Evolutionary conservation across 2,797 vertebrate species (phyloP), one percentile per base, ranked within the genome.

Genomic region (Pseudopleuronectes americanus): DNA sequence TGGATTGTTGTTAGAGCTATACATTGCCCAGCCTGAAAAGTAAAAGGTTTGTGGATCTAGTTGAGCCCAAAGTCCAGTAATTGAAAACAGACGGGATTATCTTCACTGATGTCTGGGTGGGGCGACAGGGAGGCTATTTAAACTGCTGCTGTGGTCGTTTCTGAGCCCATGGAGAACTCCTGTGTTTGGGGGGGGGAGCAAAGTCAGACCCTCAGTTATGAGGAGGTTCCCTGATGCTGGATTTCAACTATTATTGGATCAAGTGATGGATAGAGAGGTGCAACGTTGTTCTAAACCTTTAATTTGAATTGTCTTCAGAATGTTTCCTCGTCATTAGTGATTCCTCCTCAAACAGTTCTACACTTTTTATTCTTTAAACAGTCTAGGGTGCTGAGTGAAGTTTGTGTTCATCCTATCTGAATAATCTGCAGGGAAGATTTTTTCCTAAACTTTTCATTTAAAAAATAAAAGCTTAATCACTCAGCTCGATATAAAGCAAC

Each of bases 51-150:
- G 23, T 8, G 16, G 31, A 43, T 54, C 6, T 26, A 31, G 3
- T 23, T 3, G 26, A 64, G 49, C 38, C 16, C 8, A 14, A 38
- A 24, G 21, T 65, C 3, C 17, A 38, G 33, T 24, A 52, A 52
- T 9, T 16, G 48, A 24, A 23, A 36, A 23, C 57, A 58, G 31
- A 57, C 31, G 23, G 6, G 61, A 53, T 64, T 53, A 33, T 54
- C 28, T 19, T 45, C n/a, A 19, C 47, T 45, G 31, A 45, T 47
- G 38, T 65, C 38, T 55, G 21, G 22, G 7, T 28, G 28, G n/a
- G 10, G 57, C 36, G 14, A 47, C 28, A 54, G n/a, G 41, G 19
- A 38, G 57, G 48, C 14, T 16, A 7, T 21, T 45, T 43, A 2
- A 64, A 45, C 23, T 58, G 22, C 28, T 47, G 12, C 7, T 63